Percentiles rank a stretch among this genome's conserved stretches.
Evolutionary conservation across 2,113 vertebrate genomes (phyloP).

Genomic region (Chiloscyllium plagiosum): DNA sequence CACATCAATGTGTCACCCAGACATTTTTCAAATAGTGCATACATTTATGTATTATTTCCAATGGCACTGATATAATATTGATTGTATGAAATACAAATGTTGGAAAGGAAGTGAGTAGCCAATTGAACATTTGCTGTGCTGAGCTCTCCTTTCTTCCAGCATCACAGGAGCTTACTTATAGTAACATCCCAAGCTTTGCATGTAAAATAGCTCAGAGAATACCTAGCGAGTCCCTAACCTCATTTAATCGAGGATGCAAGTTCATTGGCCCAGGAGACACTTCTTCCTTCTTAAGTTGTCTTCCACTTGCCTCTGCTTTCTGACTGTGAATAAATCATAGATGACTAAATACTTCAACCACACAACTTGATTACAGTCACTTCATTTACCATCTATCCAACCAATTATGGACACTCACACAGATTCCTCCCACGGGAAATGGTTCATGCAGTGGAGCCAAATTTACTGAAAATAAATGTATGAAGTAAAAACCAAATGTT

Average conservation of each 20-base stretch:
- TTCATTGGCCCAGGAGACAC: not conserved
- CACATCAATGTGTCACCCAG: not conserved
- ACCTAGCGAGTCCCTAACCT: not conserved
- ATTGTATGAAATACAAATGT: not conserved
- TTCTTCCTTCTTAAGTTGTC: not conserved
- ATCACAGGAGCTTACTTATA: not conserved
- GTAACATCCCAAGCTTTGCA: not conserved
- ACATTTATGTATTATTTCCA: not conserved
- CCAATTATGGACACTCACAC: slow-evolving; percentile 16
- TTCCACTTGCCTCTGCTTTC: not conserved
- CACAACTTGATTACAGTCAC: slow-evolving; percentile 6
- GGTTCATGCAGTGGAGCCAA: not conserved
- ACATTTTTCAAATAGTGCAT: not conserved
- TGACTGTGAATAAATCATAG: not conserved
- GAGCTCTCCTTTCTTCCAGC: not conserved
- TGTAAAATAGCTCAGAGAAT: slow-evolving; percentile 4
- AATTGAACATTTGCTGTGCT: not conserved
- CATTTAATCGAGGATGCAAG: slow-evolving; percentile 4
- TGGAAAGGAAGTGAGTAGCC: not conserved
- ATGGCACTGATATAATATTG: not conserved
- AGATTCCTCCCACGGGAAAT: not conserved
- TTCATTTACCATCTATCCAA: slow-evolving; percentile 8
- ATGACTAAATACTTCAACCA: not conserved
- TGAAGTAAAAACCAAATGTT: not conserved
- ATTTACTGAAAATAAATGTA: not conserved